Base-by-base conservation (phyloP, 2,113 vertebrate species). In the Callithrix jacchus region DNA sequence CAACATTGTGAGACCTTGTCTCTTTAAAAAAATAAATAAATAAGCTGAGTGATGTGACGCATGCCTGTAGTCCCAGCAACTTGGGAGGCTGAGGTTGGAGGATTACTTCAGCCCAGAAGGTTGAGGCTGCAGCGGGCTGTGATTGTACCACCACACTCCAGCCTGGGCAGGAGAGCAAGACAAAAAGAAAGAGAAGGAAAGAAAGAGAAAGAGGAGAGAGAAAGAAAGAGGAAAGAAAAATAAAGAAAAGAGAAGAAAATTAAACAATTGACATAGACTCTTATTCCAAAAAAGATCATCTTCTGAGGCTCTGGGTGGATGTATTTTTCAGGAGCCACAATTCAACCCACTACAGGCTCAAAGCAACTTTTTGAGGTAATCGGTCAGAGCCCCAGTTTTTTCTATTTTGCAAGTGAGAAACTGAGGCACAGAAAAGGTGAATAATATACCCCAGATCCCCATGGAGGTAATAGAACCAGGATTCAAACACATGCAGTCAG, bases 371-470 rank as follows among this genome's bases (percentile, higher is more conserved):
- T 14, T 40, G 49, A 77, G 10, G 35, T 47, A 82, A 71, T 40
- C 30, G n/a, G 27, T 40, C 30, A 40, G 27, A 87, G 23, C 8
- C 35, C 10, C 40, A 10, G 30, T 3, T 14, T 58, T 9, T 52
- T 32, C n/a, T 54, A 10, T 58, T 85, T 81, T 73, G 9, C 42
- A 88, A 8, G 18, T 68, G 66, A 96, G 74, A 85, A 82, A 92
- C 74, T 14, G 35, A 87, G 45, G 10, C 23, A 52, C 21, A 58
- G 87, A 79, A 32, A 73, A 14, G 10, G 37, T 8, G 30, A 73
- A 5, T 16, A 21, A 56, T 14, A 12, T 8, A 2, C 9, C 32
- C 5, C 25, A 23, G 35, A 35, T 37, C 4, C 8, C n/a, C 71
- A 23, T 0, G 16, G 2, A 45, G 14, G 9, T 0, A 87, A n/a